Conservation (phyloP, 1,140 invertebrate species). For the Leguminivora glycinivorella region DNA sequence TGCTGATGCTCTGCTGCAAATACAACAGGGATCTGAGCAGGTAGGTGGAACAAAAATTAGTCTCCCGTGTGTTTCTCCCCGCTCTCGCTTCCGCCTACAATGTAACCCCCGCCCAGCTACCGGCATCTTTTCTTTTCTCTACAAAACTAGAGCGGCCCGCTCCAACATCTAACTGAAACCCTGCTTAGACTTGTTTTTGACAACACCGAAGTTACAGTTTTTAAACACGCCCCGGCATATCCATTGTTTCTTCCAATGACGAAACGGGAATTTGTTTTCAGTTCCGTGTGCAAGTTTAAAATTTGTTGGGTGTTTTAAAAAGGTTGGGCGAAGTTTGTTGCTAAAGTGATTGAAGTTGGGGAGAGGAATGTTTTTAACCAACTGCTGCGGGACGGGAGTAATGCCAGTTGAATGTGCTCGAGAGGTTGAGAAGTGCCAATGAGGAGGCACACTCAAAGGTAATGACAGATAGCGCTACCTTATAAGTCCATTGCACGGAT, state of each 20-base stretch:
- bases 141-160: conserved; percentile 43
- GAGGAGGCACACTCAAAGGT: no score
- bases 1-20: no score
- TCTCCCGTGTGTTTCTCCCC: background rate
- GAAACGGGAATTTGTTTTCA: conserved; percentile 17
- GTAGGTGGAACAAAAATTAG: no score
- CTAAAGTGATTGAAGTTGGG: background rate
- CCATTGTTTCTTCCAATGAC: conserved; percentile 23
- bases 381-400: background rate
- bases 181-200: conserved; percentile 42
- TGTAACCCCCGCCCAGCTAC: conserved; percentile 30
- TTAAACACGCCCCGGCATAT: conserved; percentile 32
- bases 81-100: conserved; percentile 33
- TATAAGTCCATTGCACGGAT: no score
- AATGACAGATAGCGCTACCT: no score
- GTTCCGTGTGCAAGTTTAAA: conserved; percentile 16
- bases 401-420: background rate
- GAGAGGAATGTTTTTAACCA: background rate
- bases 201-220: conserved; percentile 41
- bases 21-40: no score
- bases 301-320: conserved; percentile 21
- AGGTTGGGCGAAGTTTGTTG: background rate
- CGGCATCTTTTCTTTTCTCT: conserved; percentile 52
- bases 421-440: no score
- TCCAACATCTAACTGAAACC: conserved; percentile 45